Conservation (phyloP, 37 sponge, comb jelly and placozoan species). For the Beroe ovata region DNA sequence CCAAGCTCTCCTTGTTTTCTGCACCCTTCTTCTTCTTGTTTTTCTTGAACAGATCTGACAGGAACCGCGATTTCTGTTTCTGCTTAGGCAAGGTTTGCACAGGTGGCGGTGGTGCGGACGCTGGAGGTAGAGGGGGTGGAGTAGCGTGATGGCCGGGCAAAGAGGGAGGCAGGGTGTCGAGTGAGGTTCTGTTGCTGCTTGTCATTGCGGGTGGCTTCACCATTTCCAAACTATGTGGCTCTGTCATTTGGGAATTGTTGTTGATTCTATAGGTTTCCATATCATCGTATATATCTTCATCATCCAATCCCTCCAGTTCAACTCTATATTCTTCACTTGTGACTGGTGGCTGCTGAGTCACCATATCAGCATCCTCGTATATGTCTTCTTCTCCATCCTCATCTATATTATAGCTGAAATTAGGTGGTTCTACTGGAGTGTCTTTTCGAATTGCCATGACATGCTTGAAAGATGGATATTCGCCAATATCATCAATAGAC, state of each 20-base stretch:
- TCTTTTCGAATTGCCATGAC: background rate
- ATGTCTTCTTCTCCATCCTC: background rate
- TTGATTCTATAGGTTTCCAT: too few species aligned
- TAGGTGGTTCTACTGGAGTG: background rate
- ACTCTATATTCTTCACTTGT: background rate
- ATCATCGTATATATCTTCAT: background rate
- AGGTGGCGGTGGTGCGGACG: background rate
- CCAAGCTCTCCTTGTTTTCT: background rate
- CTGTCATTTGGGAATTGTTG: background rate
- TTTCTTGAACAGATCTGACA: conserved; percentile 14
- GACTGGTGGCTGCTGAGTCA: background rate
- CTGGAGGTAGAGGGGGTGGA: background rate
- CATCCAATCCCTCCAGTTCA: background rate
- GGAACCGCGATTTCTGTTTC: conserved; percentile 14
- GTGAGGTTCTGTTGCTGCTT: background rate
- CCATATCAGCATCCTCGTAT: background rate
- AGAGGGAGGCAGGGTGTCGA: background rate
- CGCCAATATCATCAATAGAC: background rate
- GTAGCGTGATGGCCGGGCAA: too few species aligned
- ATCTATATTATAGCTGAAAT: background rate
- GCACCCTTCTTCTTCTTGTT: background rate
- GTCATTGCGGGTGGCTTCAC: background rate
- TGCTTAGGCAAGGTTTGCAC: background rate
- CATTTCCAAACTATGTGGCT: background rate
- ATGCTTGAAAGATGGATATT: background rate